Conservation (phyloP, 2,888 invertebrate genomes). For the Leptopterna dolabrata region DNA sequence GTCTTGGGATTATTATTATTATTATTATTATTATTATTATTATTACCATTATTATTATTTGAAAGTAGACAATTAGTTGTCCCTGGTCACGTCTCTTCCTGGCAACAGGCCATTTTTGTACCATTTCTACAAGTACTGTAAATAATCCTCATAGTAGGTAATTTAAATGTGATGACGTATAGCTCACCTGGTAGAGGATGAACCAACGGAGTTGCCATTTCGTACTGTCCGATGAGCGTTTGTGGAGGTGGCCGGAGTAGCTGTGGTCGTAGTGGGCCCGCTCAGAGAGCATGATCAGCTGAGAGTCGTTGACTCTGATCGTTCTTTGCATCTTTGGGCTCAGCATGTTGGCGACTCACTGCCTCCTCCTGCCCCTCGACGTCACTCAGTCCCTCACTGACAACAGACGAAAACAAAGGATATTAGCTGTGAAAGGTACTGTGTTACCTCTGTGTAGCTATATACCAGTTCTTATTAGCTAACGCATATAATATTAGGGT, state of each 20-base stretch:
- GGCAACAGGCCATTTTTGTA: too few species aligned
- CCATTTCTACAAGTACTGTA: too few species aligned
- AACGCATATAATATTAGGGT: too few species aligned
- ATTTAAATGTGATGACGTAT: background rate
- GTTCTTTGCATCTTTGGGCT: constrained; percentile 89
- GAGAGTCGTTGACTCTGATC: constrained; percentile 86
- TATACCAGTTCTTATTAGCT: too few species aligned
- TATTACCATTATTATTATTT: too few species aligned
- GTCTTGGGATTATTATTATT: too few species aligned
- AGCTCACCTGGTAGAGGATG: constrained; percentile 80
- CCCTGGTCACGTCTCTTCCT: too few species aligned
- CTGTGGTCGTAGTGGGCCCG: constrained; percentile 87
- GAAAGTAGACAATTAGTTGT: too few species aligned
- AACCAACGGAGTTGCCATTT: constrained; percentile 91
- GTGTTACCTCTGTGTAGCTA: too few species aligned
- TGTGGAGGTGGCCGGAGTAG: constrained; percentile 86
- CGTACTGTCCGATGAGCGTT: constrained; percentile 84
- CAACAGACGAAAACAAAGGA: background rate
- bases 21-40: too few species aligned
- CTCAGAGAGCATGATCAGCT: constrained; percentile 85
- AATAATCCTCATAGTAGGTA: background rate
- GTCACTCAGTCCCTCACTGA: constrained; percentile 43
- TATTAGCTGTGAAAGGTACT: background rate
- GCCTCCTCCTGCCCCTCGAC: constrained; percentile 35
- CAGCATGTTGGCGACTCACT: constrained; percentile 70